These are phyloP conservation scores for Cheiracanthium punctorium DNA, from an alignment of 2,888 invertebrate genomes.

Conservation along the genomic window DNA sequence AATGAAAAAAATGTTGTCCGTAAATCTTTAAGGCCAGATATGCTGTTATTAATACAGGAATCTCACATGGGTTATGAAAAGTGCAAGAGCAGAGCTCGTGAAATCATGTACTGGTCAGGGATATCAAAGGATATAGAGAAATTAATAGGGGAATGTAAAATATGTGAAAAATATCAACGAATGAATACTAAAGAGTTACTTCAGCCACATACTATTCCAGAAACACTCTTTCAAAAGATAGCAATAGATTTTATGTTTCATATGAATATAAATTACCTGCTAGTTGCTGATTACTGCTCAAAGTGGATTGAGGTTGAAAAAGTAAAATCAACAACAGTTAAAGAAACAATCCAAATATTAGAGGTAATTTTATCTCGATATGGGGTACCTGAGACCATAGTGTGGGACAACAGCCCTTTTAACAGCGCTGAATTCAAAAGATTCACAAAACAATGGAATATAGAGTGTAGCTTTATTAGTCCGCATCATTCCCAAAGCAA, in stretches of 20 bases:
- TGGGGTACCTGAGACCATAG: not conserved
- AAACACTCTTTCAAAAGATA: slow-evolving; percentile 25
- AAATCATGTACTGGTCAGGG: slow-evolving; percentile 51
- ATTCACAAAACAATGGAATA: too few relatives aligned
- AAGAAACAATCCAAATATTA: not conserved
- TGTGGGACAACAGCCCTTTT: slow-evolving; percentile 14
- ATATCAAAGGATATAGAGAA: slow-evolving; percentile 28
- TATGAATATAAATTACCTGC: slow-evolving; percentile 5
- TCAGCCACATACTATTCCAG: slow-evolving; percentile 25
- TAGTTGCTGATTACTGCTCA: not conserved
- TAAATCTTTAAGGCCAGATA: not conserved
- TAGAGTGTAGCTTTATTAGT: too few relatives aligned
- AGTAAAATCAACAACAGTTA: not conserved
- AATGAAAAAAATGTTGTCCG: slow-evolving; percentile 9
- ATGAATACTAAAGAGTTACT: slow-evolving; percentile 12
- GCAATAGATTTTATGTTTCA: not conserved
- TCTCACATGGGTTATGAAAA: slow-evolving; percentile 15
- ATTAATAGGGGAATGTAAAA: slow-evolving; percentile 20
- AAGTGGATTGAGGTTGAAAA: not conserved
- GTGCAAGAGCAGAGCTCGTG: slow-evolving; percentile 6
- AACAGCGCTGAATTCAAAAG: not conserved
- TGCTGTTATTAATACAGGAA: slow-evolving; percentile 17
- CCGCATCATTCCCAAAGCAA: too few relatives aligned
- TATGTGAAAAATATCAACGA: slow-evolving; percentile 30
- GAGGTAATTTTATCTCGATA: not conserved